phyloP scores from a whole-genome alignment of 2,888 invertebrate genomes.

The Watsonalla binaria region DNA sequence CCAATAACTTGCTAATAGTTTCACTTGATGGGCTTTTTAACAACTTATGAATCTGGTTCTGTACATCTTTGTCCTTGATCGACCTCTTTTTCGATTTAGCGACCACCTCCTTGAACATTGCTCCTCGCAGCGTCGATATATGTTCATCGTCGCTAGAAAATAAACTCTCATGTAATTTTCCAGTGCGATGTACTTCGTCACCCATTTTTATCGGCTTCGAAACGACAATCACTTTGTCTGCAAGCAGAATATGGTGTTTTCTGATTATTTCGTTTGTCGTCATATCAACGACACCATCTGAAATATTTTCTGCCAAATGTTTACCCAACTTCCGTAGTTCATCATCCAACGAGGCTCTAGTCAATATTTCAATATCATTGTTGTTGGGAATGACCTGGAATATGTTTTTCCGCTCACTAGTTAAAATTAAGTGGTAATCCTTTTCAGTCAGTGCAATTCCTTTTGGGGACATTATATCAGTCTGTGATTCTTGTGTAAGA shows the following conservation, averaged over 20 bases:
- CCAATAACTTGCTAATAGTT: background rate
- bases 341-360: slow-evolving; percentile 10
- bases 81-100: background rate
- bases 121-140: background rate
- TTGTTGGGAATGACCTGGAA: slow-evolving; percentile 15
- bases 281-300: slow-evolving; percentile 13
- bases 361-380: slow-evolving; percentile 9
- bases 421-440: slow-evolving; percentile 8
- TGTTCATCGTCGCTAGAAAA: background rate
- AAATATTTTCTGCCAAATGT: slow-evolving; percentile 11
- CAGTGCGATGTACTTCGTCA: background rate
- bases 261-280: slow-evolving; percentile 12
- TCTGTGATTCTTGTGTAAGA: too few species aligned
- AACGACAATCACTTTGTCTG: background rate
- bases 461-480: background rate
- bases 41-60: background rate
- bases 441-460: slow-evolving; percentile 3
- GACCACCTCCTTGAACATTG: background rate
- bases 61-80: background rate
- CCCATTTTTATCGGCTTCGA: background rate
- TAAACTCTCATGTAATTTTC: background rate
- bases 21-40: background rate
- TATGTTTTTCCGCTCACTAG: slow-evolving; percentile 6
- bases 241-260: background rate
- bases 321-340: slow-evolving; percentile 14